phyloP scores from a whole-genome alignment of 2,113 vertebrate species.

The Onychorhynchus coronatus region DNA sequence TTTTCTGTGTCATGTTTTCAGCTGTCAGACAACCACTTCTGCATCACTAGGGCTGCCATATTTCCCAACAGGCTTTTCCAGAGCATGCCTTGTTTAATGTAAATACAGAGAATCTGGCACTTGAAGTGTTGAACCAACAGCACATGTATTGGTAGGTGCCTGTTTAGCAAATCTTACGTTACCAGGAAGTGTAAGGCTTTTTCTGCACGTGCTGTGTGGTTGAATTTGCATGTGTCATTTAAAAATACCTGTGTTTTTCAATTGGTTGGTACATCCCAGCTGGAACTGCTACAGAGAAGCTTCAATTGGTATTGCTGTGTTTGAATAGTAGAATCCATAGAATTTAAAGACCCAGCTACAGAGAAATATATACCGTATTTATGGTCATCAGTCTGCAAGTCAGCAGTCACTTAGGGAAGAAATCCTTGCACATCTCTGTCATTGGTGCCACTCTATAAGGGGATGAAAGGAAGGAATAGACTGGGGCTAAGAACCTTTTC shows the following conservation, averaged over 20 bases:
- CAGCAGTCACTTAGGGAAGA: not conserved
- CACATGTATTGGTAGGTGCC: not conserved
- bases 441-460: not conserved
- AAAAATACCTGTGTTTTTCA: not conserved
- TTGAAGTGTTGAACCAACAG: not conserved
- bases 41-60: not conserved
- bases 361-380: not conserved
- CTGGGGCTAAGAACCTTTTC: not conserved
- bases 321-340: not conserved
- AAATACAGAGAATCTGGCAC: not conserved
- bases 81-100: not conserved
- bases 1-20: not conserved
- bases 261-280: not conserved
- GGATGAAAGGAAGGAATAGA: not conserved
- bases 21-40: not conserved
- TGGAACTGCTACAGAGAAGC: not conserved
- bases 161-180: not conserved
- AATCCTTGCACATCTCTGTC: not conserved
- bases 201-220: not conserved
- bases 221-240: not conserved
- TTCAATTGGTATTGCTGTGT: not conserved
- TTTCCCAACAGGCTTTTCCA: not conserved
- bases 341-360: not conserved
- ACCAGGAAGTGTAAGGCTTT: not conserved
- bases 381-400: not conserved